phyloP scores from a whole-genome alignment of 2,888 invertebrate species.

The Idaea straminata region DNA sequence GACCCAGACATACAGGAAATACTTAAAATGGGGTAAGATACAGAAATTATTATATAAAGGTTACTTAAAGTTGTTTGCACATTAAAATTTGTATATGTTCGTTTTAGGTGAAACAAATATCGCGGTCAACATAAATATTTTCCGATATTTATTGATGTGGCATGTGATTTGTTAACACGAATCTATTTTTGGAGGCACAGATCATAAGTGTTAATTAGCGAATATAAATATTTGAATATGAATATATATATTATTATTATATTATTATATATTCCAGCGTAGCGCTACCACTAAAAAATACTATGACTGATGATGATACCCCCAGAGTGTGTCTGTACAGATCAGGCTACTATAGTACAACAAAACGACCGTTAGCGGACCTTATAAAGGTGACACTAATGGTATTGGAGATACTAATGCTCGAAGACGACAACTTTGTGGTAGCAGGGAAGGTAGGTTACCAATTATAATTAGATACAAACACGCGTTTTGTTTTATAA shows the following conservation, averaged over 20 bases:
- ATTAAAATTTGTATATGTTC: no score
- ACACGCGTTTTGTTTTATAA: no score
- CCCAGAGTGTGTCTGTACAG: constrained; percentile 74
- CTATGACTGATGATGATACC: not conserved
- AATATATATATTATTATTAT: no score
- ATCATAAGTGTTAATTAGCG: no score
- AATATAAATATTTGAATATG: no score
- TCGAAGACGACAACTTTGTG: constrained; percentile 81
- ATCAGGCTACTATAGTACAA: constrained; percentile 59
- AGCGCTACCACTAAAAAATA: not conserved
- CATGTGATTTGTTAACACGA: no score
- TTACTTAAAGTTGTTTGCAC: constrained; percentile 22
- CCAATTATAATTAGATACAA: not conserved
- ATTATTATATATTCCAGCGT: not conserved
- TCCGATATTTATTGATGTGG: no score
- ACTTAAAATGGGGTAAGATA: constrained; percentile 67
- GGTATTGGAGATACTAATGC: constrained; percentile 77
- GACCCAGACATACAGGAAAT: constrained; percentile 62
- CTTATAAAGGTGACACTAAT: constrained; percentile 74
- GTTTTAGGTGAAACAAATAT: no score
- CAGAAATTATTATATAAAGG: not conserved
- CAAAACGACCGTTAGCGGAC: constrained; percentile 61
- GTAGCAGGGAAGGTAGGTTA: constrained; percentile 64
- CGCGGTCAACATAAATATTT: no score
- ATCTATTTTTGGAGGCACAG: no score